Percentiles rank a stretch among this genome's conserved stretches.
phyloP scores from a whole-genome alignment of 2,797 vertebrate species.

The Miichthys miiuy region DNA sequence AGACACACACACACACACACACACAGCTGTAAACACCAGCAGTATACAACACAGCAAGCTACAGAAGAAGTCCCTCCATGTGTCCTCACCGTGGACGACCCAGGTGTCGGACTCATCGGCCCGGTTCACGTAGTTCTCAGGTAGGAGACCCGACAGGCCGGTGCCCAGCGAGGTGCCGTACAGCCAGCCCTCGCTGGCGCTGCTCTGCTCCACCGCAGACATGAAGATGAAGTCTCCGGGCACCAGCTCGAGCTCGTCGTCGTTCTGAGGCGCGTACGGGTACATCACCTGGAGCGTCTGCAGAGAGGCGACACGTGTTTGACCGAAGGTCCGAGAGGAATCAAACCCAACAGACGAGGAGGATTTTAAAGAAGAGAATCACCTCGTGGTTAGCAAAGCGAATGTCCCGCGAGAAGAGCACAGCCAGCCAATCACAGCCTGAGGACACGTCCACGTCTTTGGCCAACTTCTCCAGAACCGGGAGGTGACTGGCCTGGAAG shows the following conservation, averaged over 20 bases:
- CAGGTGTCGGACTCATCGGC: conserved; percentile 97
- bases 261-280: conserved; percentile 96
- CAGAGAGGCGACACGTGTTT: conserved; percentile 11
- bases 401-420: conserved; percentile 96
- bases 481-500: conserved; percentile 93
- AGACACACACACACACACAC: neutral
- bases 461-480: conserved; percentile 93
- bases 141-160: conserved; percentile 94
- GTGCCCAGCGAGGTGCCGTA: conserved; percentile 93
- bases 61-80: neutral
- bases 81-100: conserved; percentile 93
- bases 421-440: conserved; percentile 95
- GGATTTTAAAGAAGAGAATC: conserved; percentile 9
- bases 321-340: neutral
- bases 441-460: conserved; percentile 91
- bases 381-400: conserved; percentile 98
- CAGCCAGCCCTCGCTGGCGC: conserved; percentile 97
- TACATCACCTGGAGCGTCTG: conserved; percentile 98
- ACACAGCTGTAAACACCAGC: neutral
- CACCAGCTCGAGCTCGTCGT: conserved; percentile 95
- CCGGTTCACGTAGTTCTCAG: conserved; percentile 96
- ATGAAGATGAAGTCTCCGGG: conserved; percentile 97
- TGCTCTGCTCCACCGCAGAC: conserved; percentile 93
- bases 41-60: neutral
- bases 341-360: too few relatives aligned